Base-by-base conservation (phyloP, 2,113 vertebrate genomes). In the Girardinichthys multiradiatus region DNA sequence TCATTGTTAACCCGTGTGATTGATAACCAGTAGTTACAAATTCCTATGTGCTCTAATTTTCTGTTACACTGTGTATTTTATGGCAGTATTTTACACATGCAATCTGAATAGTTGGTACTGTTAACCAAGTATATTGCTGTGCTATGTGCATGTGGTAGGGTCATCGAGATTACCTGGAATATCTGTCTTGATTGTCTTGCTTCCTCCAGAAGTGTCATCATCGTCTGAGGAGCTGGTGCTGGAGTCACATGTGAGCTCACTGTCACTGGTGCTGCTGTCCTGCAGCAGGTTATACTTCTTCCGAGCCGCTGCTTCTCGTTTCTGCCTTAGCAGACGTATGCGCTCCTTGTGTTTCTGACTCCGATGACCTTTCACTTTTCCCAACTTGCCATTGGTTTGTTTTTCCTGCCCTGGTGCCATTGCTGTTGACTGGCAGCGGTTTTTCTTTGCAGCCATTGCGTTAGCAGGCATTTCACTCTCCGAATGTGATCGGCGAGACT, bases 211-310 rank as follows among this genome's bases (percentile, higher is more conserved):
- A 88, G 96, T 95, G 87, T 96, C 96, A 66, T 97, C 96, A 1
- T 97, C 96, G 10, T 96, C 96, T 3, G 98, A 98, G 0, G 97
- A 98, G 76, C 96, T 95, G 21, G 95, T 95, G 95, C 95, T 95
- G 42, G 98, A 98, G 91, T 98, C 96, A 80, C 97, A 98, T 0
- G 98, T 99, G 91, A 98, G 95, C 94, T 99, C 97, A 70, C 97
- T 99, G 85, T 99, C 98, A 30, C 98, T 99, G 70, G 97, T 99
- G 92, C 97, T 99, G 95, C 97, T 99, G 95, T 98, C 96, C 95
- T 99, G 98, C 89, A 99, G 95, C 93, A 98, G 93, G 93, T 96
- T 98, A 64, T 98, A 98, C 76, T 98, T 99, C 93, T 98, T 98
- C 64, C 97, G 93, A 14, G 97, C 97, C 27, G 97, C 97, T 0